phyloP scores from a whole-genome alignment of 2,113 vertebrate species.

The Pedionomus torquatus region DNA sequence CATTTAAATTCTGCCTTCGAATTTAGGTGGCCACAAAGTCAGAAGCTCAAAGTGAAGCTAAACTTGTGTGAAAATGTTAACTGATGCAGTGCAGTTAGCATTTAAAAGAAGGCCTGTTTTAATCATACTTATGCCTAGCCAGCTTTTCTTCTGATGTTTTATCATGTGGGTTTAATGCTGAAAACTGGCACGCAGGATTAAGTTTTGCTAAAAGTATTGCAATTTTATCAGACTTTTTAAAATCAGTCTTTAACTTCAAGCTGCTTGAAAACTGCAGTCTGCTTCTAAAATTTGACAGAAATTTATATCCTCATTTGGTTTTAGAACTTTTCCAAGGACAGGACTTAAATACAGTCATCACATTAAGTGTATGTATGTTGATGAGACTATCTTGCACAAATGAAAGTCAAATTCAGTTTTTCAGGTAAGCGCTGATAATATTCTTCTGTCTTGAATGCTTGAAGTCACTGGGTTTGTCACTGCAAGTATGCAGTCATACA shows the following conservation, averaged over 20 bases:
- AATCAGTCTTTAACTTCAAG: neutral
- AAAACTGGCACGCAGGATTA: neutral
- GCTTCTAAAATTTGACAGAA: neutral
- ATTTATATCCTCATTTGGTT: neutral
- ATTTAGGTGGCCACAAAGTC: neutral
- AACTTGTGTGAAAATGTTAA: neutral
- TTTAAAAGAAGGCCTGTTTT: neutral
- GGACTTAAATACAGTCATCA: neutral
- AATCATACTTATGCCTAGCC: neutral
- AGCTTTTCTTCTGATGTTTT: conserved; percentile 23
- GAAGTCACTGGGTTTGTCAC: neutral
- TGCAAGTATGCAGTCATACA: neutral
- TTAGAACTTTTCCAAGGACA: neutral
- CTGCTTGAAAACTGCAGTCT: neutral
- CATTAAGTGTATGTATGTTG: neutral
- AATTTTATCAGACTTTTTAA: neutral
- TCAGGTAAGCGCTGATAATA: neutral
- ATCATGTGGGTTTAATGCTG: neutral
- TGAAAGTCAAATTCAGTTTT: neutral
- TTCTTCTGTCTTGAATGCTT: neutral
- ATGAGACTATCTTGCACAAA: neutral
- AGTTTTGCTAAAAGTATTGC: neutral
- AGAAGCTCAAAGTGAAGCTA: neutral
- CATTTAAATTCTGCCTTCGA: conserved; percentile 49
- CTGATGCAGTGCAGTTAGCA: neutral